Percentiles rank a stretch among this genome's conserved stretches.
Evolutionary conservation across 2,888 invertebrate species (phyloP).

Genomic region (Melanchra persicariae): DNA sequence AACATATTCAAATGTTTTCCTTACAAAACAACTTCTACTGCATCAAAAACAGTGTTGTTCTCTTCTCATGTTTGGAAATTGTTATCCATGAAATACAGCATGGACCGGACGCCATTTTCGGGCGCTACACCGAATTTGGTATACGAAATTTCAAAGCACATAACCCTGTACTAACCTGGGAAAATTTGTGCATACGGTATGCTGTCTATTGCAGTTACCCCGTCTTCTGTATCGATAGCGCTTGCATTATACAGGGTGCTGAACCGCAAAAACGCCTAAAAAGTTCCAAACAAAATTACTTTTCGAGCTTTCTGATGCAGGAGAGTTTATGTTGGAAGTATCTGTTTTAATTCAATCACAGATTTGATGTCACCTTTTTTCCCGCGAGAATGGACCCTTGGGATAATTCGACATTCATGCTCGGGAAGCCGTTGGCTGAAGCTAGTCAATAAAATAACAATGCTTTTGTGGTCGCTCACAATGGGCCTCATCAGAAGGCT

Average conservation of each 20-base stretch:
- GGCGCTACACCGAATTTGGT: neutral
- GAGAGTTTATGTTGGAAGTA: no score
- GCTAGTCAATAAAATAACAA: no score
- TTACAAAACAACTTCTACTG: neutral
- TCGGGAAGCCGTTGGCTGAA: no score
- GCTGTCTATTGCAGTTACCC: slow-evolving; percentile 22
- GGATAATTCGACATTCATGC: no score
- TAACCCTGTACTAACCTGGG: neutral
- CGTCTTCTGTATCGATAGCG: slow-evolving; percentile 10
- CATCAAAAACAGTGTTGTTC: neutral
- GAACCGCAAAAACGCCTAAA: no score
- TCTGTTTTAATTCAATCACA: no score
- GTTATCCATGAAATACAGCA: slow-evolving; percentile 10
- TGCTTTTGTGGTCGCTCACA: no score
- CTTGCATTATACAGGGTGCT: slow-evolving; percentile 24
- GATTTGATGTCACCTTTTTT: no score
- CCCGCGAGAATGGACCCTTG: no score
- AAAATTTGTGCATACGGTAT: slow-evolving; percentile 24
- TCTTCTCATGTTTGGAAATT: neutral
- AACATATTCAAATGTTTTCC: neutral
- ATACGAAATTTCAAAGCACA: slow-evolving; percentile 26
- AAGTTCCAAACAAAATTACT: no score
- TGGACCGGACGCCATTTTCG: slow-evolving; percentile 1
- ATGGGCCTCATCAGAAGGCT: no score
- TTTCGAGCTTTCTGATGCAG: no score